Base-by-base conservation (phyloP, 2,797 vertebrate genomes). In the Cynopterus sphinx region DNA sequence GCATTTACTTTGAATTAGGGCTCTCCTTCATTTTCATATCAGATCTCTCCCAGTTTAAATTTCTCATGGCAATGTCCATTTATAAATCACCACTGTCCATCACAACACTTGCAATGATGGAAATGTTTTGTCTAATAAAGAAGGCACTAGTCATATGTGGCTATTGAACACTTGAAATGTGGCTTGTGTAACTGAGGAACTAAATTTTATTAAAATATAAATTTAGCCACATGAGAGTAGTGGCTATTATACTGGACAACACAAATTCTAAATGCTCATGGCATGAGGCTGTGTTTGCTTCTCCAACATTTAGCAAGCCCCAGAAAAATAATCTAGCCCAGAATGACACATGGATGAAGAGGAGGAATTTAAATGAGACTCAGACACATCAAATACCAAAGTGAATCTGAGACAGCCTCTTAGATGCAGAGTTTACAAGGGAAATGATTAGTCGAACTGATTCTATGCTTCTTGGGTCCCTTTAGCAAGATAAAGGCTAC, bases 1-100 rank as follows among this genome's bases (percentile, higher is more conserved):
- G 15, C n/a, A 63, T 85, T 90, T 82, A 75, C 71, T 82, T 87
- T 97, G 49, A 90, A 94, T 92, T 85, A 82, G 12, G 8, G 0
- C 31, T 94, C 2, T 71, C 36, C 22, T 87, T 95, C 36, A 55
- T 93, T 91, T 78, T 87, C 24, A 51, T 82, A 77, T 87, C 49
- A 57, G 28, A 67, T 89, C 19, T 15, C 49, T 84, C 68, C 49
- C 53, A 85, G 71, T 49, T 81, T 93, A 77, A 96, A 82, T 6
- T 9, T 87, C 19, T 94, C 5, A 55, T 11, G 16, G 15, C 4
- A 53, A 43, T 49, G 36, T 61, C 28, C 9, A 88, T 55, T 33
- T 33, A 13, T 53, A 90, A 88, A 74, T 94, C 26, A 88, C 15
- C 24, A 43, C 24, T 63, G 33, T 68, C 24, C 9, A 11, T 81